Evolutionary conservation across 2,888 invertebrate species (phyloP).

Genomic region (Xanthia togata): DNA sequence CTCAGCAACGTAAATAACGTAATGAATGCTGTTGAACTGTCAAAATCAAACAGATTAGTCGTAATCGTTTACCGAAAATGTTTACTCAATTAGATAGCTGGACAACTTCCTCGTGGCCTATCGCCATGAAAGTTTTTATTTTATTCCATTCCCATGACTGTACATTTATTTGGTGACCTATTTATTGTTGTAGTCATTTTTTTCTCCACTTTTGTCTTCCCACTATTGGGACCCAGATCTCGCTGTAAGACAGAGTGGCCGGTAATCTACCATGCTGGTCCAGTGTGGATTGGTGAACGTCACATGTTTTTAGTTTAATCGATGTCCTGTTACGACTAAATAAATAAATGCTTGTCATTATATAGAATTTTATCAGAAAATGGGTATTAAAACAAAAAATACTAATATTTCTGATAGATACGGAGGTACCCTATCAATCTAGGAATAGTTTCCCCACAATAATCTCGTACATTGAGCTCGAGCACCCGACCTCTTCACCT

Average conservation of each 20-base stretch:
- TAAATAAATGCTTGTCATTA: not conserved
- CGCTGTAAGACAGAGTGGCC: not conserved
- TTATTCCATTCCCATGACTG: not conserved
- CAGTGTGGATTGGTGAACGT: not conserved
- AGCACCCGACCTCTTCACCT: constrained; percentile 39
- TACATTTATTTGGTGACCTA: not conserved
- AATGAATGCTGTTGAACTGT: too few relatives aligned
- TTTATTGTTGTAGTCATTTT: not conserved
- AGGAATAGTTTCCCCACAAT: constrained; percentile 14
- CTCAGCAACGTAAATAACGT: too few relatives aligned
- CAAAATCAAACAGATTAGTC: too few relatives aligned
- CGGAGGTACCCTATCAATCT: not conserved
- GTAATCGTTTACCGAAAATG: too few relatives aligned
- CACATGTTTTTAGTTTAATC: not conserved
- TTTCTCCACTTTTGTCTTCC: not conserved
- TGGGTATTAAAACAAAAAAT: not conserved
- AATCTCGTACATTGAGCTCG: constrained; percentile 25
- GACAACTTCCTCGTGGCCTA: not conserved
- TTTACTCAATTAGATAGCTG: too few relatives aligned
- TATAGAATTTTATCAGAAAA: not conserved
- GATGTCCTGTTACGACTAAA: not conserved
- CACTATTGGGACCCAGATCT: not conserved
- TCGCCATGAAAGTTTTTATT: not conserved
- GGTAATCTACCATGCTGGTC: not conserved
- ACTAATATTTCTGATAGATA: not conserved